Evolutionary conservation across 2,888 invertebrate genomes (phyloP).

Genomic region (Athalia rosae): DNA sequence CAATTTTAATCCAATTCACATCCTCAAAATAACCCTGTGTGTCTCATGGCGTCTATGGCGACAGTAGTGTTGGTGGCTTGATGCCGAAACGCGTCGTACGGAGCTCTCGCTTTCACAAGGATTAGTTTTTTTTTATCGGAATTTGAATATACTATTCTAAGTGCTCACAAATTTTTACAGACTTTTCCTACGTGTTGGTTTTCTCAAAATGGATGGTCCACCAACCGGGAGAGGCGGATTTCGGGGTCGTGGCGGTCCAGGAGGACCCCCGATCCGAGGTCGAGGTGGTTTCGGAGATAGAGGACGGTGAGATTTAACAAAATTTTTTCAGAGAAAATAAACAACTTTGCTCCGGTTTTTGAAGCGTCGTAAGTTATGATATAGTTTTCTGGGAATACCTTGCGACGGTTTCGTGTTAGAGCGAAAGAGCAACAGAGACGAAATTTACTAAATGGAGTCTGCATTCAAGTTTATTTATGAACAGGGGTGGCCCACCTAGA

Average conservation of each 20-base stretch:
- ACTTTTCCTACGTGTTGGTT: not conserved
- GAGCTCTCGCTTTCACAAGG: not conserved
- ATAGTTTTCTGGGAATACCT: no score
- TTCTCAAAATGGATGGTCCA: conserved; percentile 57
- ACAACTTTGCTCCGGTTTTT: not conserved
- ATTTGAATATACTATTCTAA: not conserved
- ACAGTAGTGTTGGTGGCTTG: not conserved
- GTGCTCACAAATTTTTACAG: not conserved
- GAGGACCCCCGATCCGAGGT: conserved; percentile 65
- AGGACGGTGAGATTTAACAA: conserved; percentile 60
- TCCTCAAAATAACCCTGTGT: not conserved
- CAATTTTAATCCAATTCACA: not conserved
- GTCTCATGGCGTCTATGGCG: conserved; percentile 23
- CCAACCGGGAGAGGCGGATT: conserved; percentile 58
- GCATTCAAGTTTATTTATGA: not conserved
- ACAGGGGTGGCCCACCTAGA: conserved; percentile 67
- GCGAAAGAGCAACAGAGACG: no score
- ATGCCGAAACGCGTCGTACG: not conserved
- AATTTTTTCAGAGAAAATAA: not conserved
- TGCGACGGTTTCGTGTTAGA: no score
- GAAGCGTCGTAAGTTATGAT: not conserved
- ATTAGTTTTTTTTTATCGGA: not conserved
- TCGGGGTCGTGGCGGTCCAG: conserved; percentile 64
- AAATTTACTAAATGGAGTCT: not conserved
- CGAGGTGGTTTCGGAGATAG: conserved; percentile 68